Conservation (phyloP, 2,888 invertebrate species). For the Eupithecia subfuscata region DNA sequence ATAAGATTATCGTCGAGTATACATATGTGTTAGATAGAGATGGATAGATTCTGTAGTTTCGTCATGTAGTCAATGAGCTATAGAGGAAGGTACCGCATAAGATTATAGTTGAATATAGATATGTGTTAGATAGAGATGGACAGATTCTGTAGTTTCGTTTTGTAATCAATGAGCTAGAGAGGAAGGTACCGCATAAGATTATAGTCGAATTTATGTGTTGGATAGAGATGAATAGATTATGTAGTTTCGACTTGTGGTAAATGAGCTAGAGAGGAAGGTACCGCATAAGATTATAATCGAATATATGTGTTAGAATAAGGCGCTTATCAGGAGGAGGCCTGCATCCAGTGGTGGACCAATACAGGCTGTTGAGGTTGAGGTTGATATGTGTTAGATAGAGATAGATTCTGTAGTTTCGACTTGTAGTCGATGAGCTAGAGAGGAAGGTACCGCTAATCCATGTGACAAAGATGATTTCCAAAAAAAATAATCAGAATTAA, state of each 20-base stretch:
- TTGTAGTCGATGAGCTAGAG: too few relatives aligned
- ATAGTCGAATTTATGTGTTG: neutral
- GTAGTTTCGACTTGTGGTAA: neutral
- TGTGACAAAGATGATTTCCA: too few relatives aligned
- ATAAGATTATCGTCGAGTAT: neutral
- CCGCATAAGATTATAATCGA: too few relatives aligned
- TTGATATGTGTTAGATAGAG: neutral
- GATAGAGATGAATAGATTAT: neutral
- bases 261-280: too few relatives aligned
- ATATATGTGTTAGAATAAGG: too few relatives aligned
- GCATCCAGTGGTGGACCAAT: too few relatives aligned
- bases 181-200: neutral
- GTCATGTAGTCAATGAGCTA: neutral
- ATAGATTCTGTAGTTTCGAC: neutral
- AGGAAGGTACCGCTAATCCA: too few relatives aligned
- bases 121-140: neutral
- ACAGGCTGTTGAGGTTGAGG: too few relatives aligned
- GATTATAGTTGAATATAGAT: neutral
- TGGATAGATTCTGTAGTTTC: neutral
- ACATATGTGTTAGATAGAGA: neutral
- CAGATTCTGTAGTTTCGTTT: neutral
- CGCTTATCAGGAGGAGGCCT: too few relatives aligned
- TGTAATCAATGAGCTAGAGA: neutral
- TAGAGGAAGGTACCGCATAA: neutral
- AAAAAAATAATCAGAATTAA: too few relatives aligned